Evolutionary conservation across 2,113 vertebrate genomes (phyloP), one percentile per base, ranked within the genome.

Genomic region (Geococcyx californianus): DNA sequence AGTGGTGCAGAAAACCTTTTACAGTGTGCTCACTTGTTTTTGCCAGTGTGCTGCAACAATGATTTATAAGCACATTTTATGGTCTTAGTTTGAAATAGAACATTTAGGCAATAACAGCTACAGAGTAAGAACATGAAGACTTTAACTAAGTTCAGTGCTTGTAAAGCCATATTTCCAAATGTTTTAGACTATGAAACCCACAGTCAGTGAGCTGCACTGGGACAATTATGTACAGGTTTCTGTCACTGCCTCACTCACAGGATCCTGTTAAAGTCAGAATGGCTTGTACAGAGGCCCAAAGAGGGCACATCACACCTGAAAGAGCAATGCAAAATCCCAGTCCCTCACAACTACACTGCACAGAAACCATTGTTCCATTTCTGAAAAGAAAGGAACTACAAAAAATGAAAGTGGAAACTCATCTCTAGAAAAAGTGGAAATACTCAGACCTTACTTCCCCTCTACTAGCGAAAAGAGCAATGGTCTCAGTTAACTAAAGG

Each of bases 241-340:
- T 49, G 29, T 49, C 36, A 12, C 7, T 0, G 12, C 40, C 33
- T 86, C 4, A 2, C 63, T 73, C 59, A 55, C 1, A 0, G 63
- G 63, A 44, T 24, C 25, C 54, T 62, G 49, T n/a, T 54, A 2
- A 60, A 59, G 34, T 14, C 84, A 49, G 21, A 52, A 24, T 10
- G 21, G 36, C 47, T 54, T 40, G 58, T 36, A 60, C 23, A n/a
- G 34, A 66, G n/a, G 44, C 44, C 25, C 10, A 10, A 54, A 42
- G 26, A 34, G 11, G 2, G 11, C 13, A 3, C 17, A 40, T 21
- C 33, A 51, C 45, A 36, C 36, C 66, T 64, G 45, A 74, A 79
- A 36, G 3, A 62, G 34, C 44, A 68, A 55, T 1, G 5, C 54
- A 77, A 66, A 69, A 54, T 21, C 58, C 31, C 26, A 47, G 0